Base-by-base conservation (phyloP, 2,888 invertebrate genomes). In the Callosobruchus maculatus region DNA sequence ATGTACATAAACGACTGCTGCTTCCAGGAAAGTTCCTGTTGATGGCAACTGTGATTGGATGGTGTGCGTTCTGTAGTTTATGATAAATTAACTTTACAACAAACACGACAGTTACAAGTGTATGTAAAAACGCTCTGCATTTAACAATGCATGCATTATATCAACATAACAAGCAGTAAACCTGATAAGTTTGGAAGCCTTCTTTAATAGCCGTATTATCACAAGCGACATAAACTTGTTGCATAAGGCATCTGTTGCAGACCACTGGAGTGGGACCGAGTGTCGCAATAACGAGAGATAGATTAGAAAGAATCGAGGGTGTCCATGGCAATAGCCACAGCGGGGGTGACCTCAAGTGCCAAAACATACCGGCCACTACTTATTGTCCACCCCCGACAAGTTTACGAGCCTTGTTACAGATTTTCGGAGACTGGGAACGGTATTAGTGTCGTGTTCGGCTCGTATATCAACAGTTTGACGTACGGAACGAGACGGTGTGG, bases 291-390 rank as follows among this genome's bases (percentile, higher is more conserved):
- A 49, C 49, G 49, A 49, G 49, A 49, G 7, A 49, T 49, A 49
- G 49, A 49, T 49, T 49, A 49, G 31, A 30, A 70, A 70, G 30
- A 21, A 21, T 73, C 73, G 75, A 75, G 75, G 75, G 75, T 73
- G 73, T 75, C 72, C 21, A 21, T n/a, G n/a, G 68, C 22, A 70
- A 70, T 67, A 21, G 70, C 75, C 71, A 73, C 75, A 71, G 75
- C 49, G 75, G 75, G 73, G 73, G 72, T 21, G 67, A 75, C 73
- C 73, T 75, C 75, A 72, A 75, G 75, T 75, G 73, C 75, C 75
- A 71, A 71, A 71, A 71, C 67, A 71, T 68, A 49, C 49, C 49
- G 49, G 3, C 49, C 49, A 49, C 49, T 49, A 13, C 49, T 49
- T 49, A 49, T 49, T 49, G 49, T 49, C 49, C 49, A 49, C 49